Evolutionary conservation across 2,113 vertebrate genomes (phyloP), one percentile per base, ranked within the genome.

Genomic region (Chaenocephalus aceratus): DNA sequence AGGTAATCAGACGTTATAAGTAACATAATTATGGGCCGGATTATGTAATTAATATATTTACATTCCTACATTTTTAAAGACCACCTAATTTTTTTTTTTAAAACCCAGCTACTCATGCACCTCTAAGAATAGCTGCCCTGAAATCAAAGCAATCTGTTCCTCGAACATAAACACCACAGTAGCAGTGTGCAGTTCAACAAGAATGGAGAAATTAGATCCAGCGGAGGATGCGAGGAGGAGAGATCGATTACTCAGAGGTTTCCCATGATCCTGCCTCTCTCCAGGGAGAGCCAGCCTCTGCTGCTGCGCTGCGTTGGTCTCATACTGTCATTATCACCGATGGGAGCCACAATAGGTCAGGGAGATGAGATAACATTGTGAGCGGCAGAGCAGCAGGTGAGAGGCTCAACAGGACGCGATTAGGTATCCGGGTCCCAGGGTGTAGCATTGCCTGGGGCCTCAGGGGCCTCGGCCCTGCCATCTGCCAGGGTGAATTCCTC

Each of bases 361-460:
- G 68, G 89, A 94, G 93, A 95, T 95, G 94, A 95, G 94, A 95
- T 96, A 94, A 94, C 93, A 95, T 91, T 92, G 91, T 94, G 87
- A 80, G 88, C 79, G 52, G 18, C 26, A 3, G 76, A 93, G 92
- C 93, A 94, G 93, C 94, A 94, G 93, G 94, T 94, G 94, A 95
- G 94, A 90, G 91, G 78, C 94, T 95, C 91, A 88, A 91, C 88
- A 85, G 86, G 87, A 83, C 88, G 82, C 84, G 93, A 95, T 95
- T 94, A 93, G 91, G 89, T 95, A 83, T 94, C 93, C 74, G 84
- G 93, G 88, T 96, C 95, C 89, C 95, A 96, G 94, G 93, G 95
- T 96, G 93, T 95, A 94, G 91, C 93, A 46, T 95, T 94, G 94
- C 94, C 91, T 72, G 83, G 41, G 91, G 84, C 87, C 92, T 86